These are phyloP conservation scores for Gortyna flavago DNA, from an alignment of 2,888 invertebrate species.

Conservation along the genomic window DNA sequence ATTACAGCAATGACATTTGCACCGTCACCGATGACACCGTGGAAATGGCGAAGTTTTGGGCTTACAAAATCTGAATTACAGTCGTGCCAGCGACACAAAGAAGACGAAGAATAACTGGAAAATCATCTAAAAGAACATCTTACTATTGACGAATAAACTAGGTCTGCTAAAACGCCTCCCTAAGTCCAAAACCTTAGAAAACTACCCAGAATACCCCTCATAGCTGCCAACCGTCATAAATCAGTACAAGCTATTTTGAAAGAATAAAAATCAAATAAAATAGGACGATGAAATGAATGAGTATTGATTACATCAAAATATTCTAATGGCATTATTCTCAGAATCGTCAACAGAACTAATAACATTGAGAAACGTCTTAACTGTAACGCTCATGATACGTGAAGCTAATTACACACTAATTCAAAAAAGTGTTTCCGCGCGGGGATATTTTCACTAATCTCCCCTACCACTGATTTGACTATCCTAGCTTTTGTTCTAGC, in stretches of 20 bases:
- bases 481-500: neutral
- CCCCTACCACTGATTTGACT: neutral
- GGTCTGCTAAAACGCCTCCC: neutral
- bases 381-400: too few species aligned
- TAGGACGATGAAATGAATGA: neutral
- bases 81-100: too few species aligned
- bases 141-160: neutral
- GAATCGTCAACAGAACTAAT: neutral
- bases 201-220: neutral
- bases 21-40: too few species aligned
- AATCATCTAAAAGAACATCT: too few species aligned
- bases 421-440: too few species aligned
- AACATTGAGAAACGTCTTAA: neutral
- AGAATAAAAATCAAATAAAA: constrained; percentile 20
- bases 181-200: neutral
- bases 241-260: too few species aligned
- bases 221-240: neutral
- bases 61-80: too few species aligned
- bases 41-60: too few species aligned
- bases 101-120: neutral
- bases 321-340: neutral
- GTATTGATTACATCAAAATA: neutral
- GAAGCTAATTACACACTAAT: too few species aligned
- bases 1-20: too few species aligned
- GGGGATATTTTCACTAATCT: too few species aligned